Evolutionary conservation across 2,113 vertebrate species (phyloP).

Genomic region (Sylvia atricapilla): DNA sequence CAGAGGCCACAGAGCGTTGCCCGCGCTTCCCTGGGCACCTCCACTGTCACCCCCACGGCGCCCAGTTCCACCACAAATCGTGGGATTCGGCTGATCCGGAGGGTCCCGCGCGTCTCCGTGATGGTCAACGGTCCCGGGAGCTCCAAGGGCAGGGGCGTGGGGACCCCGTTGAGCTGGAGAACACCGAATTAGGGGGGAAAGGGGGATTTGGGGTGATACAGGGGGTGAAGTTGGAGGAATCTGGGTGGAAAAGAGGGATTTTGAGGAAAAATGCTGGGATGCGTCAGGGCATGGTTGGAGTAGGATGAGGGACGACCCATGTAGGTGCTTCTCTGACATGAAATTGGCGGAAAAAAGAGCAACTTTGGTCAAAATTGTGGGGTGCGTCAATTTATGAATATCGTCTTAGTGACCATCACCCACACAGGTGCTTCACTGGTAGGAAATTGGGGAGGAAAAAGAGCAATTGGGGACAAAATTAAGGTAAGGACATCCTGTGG

Average conservation of each 20-base stretch:
- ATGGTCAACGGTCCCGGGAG: rapidly evolving
- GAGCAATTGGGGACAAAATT: background rate
- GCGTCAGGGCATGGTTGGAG: background rate
- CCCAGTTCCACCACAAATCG: background rate
- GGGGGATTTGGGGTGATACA: rapidly evolving
- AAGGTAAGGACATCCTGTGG: background rate
- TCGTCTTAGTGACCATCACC: background rate
- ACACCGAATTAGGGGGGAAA: background rate
- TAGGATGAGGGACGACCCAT: background rate
- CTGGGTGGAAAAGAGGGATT: background rate
- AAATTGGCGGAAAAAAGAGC: background rate
- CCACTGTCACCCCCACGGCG: rapidly evolving
- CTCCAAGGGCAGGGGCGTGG: rapidly evolving
- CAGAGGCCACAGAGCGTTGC: background rate
- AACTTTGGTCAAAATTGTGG: background rate
- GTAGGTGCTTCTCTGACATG: background rate
- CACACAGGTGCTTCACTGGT: background rate
- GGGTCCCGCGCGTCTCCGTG: rapidly evolving
- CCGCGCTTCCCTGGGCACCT: background rate
- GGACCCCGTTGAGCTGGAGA: background rate
- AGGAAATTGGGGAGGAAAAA: background rate
- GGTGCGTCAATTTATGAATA: background rate
- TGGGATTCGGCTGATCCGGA: background rate
- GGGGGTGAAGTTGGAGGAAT: background rate
- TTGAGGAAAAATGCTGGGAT: background rate